Percentiles rank a stretch among this genome's conserved stretches.
phyloP scores from a whole-genome alignment of 35 echinoderm and acorn worm species.

The Apostichopus parvimensis region DNA sequence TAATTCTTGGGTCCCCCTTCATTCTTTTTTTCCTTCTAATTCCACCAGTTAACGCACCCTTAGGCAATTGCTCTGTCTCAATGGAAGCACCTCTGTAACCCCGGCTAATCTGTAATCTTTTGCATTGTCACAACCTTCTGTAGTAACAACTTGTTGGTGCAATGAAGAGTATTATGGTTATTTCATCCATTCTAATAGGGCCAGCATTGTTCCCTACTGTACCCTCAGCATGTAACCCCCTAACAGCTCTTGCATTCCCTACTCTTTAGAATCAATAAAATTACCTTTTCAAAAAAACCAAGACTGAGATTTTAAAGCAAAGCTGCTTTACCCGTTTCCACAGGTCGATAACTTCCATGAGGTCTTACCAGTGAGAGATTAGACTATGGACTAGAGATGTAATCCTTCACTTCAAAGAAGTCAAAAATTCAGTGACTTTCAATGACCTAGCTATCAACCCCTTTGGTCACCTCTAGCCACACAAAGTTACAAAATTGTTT shows the following conservation, averaged over 20 bases:
- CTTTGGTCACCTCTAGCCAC: no score
- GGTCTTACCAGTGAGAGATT: background rate
- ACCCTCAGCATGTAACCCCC: background rate
- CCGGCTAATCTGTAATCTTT: slow-evolving; percentile 1
- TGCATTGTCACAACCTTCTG: background rate
- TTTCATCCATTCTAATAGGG: slow-evolving; percentile 16
- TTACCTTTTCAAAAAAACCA: background rate
- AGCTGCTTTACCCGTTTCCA: background rate
- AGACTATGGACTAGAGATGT: background rate
- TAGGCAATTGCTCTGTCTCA: background rate
- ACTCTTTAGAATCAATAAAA: slow-evolving; percentile 3
- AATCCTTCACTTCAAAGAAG: background rate
- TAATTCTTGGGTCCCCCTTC: background rate
- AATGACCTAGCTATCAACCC: background rate
- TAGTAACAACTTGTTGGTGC: slow-evolving; percentile 35
- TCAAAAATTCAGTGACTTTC: background rate
- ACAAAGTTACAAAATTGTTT: no score
- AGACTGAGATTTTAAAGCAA: slow-evolving; percentile 39
- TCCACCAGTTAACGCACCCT: background rate
- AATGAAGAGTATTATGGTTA: slow-evolving; percentile 16
- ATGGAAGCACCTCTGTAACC: slow-evolving; percentile 7
- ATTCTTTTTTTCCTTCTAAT: background rate
- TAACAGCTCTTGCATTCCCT: background rate
- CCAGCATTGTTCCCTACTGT: slow-evolving; percentile 6
- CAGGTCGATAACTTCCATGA: slow-evolving; percentile 9